Percentiles rank a stretch among this genome's conserved stretches.
These are phyloP conservation scores for Drosophila parthenogenetica DNA, from an alignment of 2,888 invertebrate species.

Conservation along the genomic window DNA sequence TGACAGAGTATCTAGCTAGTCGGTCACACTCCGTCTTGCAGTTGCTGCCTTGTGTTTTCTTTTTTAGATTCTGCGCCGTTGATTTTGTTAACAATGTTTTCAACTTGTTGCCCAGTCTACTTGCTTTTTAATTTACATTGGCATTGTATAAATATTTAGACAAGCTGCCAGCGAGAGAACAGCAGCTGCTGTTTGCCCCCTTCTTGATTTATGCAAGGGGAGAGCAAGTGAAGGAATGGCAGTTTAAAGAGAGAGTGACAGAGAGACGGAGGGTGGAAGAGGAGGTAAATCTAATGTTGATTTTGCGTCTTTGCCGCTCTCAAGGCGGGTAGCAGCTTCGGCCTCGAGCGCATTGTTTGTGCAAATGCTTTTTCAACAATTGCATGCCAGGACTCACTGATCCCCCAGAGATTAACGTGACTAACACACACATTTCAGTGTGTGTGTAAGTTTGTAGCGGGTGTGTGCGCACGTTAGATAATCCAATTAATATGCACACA, in stretches of 20 bases:
- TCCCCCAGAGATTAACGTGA: constrained; percentile 82
- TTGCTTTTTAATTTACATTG: constrained; percentile 79
- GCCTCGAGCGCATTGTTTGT: constrained; percentile 52
- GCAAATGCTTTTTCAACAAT: constrained; percentile 79
- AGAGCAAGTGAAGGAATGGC: background rate
- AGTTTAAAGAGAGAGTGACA: background rate
- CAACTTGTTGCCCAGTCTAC: constrained; percentile 73
- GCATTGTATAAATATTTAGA: constrained; percentile 77
- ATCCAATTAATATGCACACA: constrained; percentile 83
- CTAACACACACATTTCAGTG: constrained; percentile 48
- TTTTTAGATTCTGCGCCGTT: constrained; percentile 45
- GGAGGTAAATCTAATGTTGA: constrained; percentile 66
- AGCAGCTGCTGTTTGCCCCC: constrained; percentile 37
- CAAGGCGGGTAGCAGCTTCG: constrained; percentile 36
- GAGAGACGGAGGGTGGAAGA: background rate
- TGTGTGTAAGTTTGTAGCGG: constrained; percentile 22
- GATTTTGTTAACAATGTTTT: constrained; percentile 66
- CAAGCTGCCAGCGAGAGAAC: constrained; percentile 53
- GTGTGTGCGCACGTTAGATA: constrained; percentile 75
- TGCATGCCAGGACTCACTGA: constrained; percentile 67
- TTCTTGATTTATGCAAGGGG: constrained; percentile 67
- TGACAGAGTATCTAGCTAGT: background rate
- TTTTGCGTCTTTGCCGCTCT: constrained; percentile 71
- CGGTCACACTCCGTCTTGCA: background rate
- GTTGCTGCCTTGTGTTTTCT: constrained; percentile 10